Evolutionary conservation across 2,888 invertebrate genomes (phyloP), one percentile per base, ranked within the genome.

Genomic region (Omphaloscelis lunosa): DNA sequence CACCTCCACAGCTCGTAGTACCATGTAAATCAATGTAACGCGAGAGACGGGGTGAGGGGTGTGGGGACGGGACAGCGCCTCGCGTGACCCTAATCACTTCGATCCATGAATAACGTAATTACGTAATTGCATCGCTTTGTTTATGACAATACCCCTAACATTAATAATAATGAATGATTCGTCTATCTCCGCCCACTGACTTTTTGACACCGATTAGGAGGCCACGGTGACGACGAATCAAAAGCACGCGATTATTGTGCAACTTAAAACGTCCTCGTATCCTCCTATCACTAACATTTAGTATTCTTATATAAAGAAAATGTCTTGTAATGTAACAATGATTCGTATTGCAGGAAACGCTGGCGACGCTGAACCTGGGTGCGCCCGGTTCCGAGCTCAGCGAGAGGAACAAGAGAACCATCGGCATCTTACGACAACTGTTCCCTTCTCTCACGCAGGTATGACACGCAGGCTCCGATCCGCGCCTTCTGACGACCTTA

Each of bases 401-500:
- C 92, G 97, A 98, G 88, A 97, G 98, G 90, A 98, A 98, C 95
- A 98, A 98, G 95, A 97, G 98, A 92, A 98, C 98, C 88, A 98
- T 98, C 91, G 98, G 98, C 89, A 97, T 98, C 91, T 97, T 98
- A 87, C 97, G 98, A 77, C 97, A 98, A 91, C 97, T 98, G 79
- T 98, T 98, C 96, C 98, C 98, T 59, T 97, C 97, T 76, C 96
- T 98, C 88, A 98, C 98, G 84, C 97, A 98, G 98, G 98, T 98
- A 97, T 94, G 73, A 56, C 71, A 48, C 72, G 53, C 70, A 7
- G 48, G 59, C 73, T 65, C 51, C 56, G 29, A 7, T 27, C 39
- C 12, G 15, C 48, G 27, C 63, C 27, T 17, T 27, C 39, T 27
- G 56, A 48, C 1, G 34, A 34, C 17, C 17, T 23, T 20, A 53